phyloP scores from a whole-genome alignment of 2,888 invertebrate species.

The Lochmaea crataegi region DNA sequence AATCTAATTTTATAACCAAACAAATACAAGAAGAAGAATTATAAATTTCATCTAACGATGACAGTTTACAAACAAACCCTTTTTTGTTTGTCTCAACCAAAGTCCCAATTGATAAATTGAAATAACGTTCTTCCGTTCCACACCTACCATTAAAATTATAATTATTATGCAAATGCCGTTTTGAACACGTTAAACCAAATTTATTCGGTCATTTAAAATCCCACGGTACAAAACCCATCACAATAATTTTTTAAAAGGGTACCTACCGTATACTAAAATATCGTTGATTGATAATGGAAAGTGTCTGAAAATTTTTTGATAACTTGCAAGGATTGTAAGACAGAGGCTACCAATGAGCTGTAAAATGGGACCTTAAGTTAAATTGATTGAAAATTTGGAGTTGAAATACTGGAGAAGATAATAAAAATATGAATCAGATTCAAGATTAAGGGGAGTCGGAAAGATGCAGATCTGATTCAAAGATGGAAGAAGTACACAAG shows the following conservation, averaged over 20 bases:
- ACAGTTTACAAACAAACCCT: not conserved
- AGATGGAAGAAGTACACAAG: too few relatives aligned
- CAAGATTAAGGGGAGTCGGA: too few relatives aligned
- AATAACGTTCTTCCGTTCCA: conserved; percentile 27
- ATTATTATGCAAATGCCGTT: conserved; percentile 28
- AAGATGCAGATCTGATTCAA: too few relatives aligned
- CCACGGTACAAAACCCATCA: not conserved
- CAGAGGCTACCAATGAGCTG: too few relatives aligned
- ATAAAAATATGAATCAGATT: too few relatives aligned
- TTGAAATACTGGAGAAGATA: too few relatives aligned
- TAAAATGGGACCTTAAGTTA: too few relatives aligned
- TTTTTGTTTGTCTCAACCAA: not conserved
- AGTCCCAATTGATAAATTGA: conserved; percentile 5
- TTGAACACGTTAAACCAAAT: conserved; percentile 26
- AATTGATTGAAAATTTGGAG: too few relatives aligned
- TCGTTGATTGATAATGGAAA: not conserved
- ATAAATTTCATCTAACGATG: not conserved
- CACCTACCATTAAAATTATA: conserved; percentile 20
- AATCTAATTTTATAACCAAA: not conserved
- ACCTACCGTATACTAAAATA: not conserved
- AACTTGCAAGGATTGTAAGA: too few relatives aligned
- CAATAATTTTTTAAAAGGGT: not conserved
- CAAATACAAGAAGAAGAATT: not conserved
- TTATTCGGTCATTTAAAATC: conserved; percentile 15
- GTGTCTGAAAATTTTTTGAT: too few relatives aligned